These are phyloP conservation scores for Drosophila parthenogenetica DNA, from an alignment of 2,888 invertebrate genomes.

Conservation along the genomic window DNA sequence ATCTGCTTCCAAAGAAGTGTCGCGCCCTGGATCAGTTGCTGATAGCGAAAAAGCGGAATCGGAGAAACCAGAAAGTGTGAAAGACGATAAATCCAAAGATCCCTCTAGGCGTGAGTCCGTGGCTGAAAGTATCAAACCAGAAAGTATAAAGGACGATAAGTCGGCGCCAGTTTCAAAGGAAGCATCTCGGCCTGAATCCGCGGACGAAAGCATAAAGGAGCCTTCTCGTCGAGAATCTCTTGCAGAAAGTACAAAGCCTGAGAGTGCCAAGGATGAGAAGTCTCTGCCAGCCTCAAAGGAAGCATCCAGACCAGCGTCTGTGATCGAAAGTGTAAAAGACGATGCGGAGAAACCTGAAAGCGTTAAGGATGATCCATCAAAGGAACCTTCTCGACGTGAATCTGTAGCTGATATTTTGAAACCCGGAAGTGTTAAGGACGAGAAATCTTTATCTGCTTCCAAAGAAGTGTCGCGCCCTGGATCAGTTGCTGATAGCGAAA, in stretches of 20 bases:
- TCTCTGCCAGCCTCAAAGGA: conserved; percentile 38
- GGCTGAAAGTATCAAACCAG: conserved; percentile 27
- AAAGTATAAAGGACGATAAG: conserved; percentile 19
- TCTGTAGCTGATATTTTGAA: conserved; percentile 21
- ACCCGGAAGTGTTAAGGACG: not conserved
- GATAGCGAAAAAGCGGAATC: no score
- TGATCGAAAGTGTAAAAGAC: conserved; percentile 41
- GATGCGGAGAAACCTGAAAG: conserved; percentile 38
- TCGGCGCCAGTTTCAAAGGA: conserved; percentile 36
- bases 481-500: conserved; percentile 2
- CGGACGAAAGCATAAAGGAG: conserved; percentile 29
- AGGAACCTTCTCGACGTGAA: conserved; percentile 71
- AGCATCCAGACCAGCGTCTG: conserved; percentile 41
- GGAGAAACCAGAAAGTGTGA: conserved; percentile 12
- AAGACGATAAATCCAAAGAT: conserved; percentile 43
- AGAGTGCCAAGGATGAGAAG: conserved; percentile 27
- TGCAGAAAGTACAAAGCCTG: conserved; percentile 11
- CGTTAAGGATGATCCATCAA: conserved; percentile 28
- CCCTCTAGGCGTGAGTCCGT: conserved; percentile 35
- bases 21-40: no score
- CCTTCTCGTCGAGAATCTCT: conserved; percentile 32
- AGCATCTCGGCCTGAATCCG: conserved; percentile 49
- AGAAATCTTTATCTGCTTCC: not conserved
- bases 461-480: conserved; percentile 1
- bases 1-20: no score